These are phyloP conservation scores for Oceanodroma tethys DNA, from an alignment of 2,113 vertebrate species.

Conservation along the genomic window DNA sequence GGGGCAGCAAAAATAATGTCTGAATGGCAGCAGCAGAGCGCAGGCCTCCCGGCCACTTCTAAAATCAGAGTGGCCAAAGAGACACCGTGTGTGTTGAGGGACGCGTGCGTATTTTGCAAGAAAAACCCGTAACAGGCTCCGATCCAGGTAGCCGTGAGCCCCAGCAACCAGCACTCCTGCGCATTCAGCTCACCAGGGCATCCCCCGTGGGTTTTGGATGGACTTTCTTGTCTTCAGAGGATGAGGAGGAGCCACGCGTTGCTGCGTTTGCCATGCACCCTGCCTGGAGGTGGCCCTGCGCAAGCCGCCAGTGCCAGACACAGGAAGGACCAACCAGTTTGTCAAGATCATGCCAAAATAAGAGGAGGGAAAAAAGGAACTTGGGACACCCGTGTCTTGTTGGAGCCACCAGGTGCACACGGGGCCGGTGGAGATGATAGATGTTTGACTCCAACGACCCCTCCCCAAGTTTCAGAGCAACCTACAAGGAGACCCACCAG, in stretches of 20 bases:
- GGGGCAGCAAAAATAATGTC: rapidly evolving
- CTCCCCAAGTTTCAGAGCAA: neutral
- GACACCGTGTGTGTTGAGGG: rapidly evolving
- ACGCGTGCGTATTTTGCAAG: rapidly evolving
- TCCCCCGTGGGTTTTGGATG: neutral
- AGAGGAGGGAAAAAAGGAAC: neutral
- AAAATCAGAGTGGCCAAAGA: neutral
- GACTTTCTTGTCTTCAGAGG: neutral
- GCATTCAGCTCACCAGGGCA: neutral
- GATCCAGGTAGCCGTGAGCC: neutral
- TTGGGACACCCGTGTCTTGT: neutral
- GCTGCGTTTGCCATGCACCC: neutral
- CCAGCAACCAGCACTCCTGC: rapidly evolving
- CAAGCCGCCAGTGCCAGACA: neutral
- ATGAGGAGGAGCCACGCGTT: rapidly evolving
- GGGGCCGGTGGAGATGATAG: rapidly evolving
- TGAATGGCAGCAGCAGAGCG: rapidly evolving
- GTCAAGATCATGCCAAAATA: neutral
- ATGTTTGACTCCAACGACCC: neutral
- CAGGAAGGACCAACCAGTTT: neutral
- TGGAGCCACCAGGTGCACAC: neutral
- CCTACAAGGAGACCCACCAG: neutral
- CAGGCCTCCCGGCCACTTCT: rapidly evolving
- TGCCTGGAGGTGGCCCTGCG: neutral
- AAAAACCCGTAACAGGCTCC: neutral